Base-by-base conservation (phyloP, 2,113 vertebrate species). In the Todiramphus chloris region DNA sequence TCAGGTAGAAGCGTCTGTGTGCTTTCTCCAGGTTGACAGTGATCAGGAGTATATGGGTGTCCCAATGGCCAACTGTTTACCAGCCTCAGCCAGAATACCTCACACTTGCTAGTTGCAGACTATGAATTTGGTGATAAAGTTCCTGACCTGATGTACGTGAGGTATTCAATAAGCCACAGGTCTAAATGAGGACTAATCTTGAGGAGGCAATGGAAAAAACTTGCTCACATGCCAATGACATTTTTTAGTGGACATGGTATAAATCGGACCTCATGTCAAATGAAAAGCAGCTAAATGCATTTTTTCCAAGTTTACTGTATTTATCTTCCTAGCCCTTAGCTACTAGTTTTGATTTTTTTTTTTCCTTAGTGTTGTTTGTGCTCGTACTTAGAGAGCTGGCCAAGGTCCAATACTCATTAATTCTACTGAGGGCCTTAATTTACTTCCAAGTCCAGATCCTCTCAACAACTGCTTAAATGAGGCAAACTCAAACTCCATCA, bases 21-120 rank as follows among this genome's bases (percentile, higher is more conserved):
- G 73, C 28, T 73, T 69, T 63, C 46, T 67, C 46, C 46, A 27
- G 39, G 50, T 24, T 78, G 30, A 7, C 35, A 90, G 78, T 28
- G 78, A 25, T 33, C n/a, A n/a, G 14, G 12, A 68, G 23, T 6
- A 9, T 2, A 3, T 8, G 46, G 30, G 28, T 16, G 4, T 44
- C 39, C 60, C 46, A 43, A 58, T 0, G 0, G 43, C 24, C 77
- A 76, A 1, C n/a, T 37, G 13, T 72, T 83, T 33, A 27, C 56
- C 60, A 44, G 25, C 5, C 28, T 33, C 68, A 67, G 53, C 10
- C 72, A 68, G 43, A 46, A 89, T 46, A 51, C 19, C 33, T 89
- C 63, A 46, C 17, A 2, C 25, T 86, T 44, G 18, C 28, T 59
- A 46, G 46, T 9, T 86, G 16, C 76, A 66, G 50, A 39, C 63